A percentile compares a stretch with the other conserved stretches of the same genome.
phyloP scores from a whole-genome alignment of 2,888 invertebrate genomes.

The Rhagophthalmus giganteus region DNA sequence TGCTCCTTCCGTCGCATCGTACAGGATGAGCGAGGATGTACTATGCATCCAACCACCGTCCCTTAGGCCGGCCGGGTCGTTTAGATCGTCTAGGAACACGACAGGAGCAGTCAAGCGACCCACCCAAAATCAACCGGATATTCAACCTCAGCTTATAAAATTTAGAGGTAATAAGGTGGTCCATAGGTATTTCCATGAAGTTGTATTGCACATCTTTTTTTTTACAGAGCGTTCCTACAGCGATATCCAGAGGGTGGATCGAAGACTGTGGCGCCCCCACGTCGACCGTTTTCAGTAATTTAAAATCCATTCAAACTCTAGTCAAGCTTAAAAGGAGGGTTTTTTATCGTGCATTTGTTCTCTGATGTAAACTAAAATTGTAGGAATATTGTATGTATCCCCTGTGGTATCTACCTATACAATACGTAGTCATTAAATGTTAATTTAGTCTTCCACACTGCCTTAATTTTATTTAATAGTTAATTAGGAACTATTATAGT shows the following conservation, averaged over 20 bases:
- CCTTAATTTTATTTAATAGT: constrained; percentile 11
- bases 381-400: not conserved
- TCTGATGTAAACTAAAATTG: not conserved
- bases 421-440: too few relatives aligned
- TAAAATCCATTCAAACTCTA: constrained; percentile 8
- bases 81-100: constrained; percentile 46
- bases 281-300: constrained; percentile 27
- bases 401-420: too few relatives aligned
- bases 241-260: constrained; percentile 59
- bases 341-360: not conserved
- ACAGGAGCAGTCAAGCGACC: constrained; percentile 41
- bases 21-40: constrained; percentile 51
- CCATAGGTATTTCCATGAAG: not conserved
- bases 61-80: constrained; percentile 46
- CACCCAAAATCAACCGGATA: constrained; percentile 39
- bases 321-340: constrained; percentile 23
- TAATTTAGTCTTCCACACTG: constrained; percentile 24
- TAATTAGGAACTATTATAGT: not conserved
- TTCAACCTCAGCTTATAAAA: constrained; percentile 50
- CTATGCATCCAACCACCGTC: constrained; percentile 52
- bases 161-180: constrained; percentile 54
- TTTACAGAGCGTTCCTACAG: constrained; percentile 63
- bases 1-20: constrained; percentile 52
- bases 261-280: constrained; percentile 45
- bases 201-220: too few relatives aligned